A percentile compares a stretch with the other conserved stretches of the same genome.
Conservation (phyloP, 2,797 vertebrate genomes). For the Ataeniobius toweri region DNA sequence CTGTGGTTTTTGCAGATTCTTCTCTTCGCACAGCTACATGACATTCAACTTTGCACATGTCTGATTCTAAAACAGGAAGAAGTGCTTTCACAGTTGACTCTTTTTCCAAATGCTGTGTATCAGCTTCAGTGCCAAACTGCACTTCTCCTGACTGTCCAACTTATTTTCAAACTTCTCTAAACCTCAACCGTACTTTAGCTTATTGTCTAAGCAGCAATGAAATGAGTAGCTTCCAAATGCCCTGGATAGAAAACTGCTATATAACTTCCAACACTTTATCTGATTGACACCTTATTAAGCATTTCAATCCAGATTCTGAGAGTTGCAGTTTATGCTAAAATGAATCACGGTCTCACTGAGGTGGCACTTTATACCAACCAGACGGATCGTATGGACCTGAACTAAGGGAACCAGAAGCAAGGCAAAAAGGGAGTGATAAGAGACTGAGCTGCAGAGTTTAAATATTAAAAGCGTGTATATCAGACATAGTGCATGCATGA, state of each 20-base stretch:
- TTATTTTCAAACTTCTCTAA: constrained; percentile 8
- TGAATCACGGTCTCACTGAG: constrained; percentile 34
- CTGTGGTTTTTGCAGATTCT: not conserved
- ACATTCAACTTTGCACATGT: constrained; percentile 9
- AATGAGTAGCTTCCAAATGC: not conserved
- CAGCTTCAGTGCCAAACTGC: not conserved
- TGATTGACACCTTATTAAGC: constrained; percentile 20
- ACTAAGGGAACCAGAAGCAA: constrained; percentile 20
- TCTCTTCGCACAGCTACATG: not conserved
- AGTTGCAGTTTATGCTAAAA: constrained; percentile 25
- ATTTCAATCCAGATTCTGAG: constrained; percentile 28
- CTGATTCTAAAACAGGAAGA: constrained; percentile 11
- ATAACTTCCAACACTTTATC: not conserved
- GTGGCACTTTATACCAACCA: constrained; percentile 43
- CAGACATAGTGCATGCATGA: constrained; percentile 64
- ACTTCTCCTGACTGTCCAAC: not conserved
- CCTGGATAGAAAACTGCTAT: not conserved
- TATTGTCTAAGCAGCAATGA: not conserved
- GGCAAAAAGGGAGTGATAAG: constrained; percentile 32
- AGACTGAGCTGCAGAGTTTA: constrained; percentile 60
- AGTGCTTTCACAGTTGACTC: constrained; percentile 5
- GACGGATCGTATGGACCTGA: constrained; percentile 38
- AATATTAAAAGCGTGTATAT: constrained; percentile 68
- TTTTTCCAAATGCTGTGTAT: not conserved
- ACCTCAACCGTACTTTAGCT: not conserved